Evolutionary conservation across 2,113 vertebrate species (phyloP).

Genomic region (Erinaceus europaeus): DNA sequence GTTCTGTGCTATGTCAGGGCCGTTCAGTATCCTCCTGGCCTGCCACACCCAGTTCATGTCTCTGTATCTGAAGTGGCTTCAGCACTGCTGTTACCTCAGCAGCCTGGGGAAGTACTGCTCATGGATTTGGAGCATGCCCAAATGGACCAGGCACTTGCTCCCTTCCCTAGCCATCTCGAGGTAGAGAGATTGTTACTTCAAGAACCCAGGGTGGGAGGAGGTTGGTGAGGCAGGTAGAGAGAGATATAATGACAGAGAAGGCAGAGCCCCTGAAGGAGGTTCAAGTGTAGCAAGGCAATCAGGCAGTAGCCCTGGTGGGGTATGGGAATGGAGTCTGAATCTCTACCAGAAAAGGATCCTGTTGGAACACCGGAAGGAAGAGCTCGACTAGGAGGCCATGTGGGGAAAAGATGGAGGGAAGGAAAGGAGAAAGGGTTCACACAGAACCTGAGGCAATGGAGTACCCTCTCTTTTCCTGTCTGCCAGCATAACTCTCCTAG

Average conservation of each 20-base stretch:
- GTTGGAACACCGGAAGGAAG: neutral
- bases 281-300: neutral
- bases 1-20: no score
- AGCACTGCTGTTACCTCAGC: no score
- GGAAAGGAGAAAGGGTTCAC: neutral
- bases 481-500: rapidly evolving
- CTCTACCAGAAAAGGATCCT: no score
- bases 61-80: no score
- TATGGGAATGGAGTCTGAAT: neutral
- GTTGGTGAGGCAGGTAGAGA: neutral
- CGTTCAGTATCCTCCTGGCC: no score
- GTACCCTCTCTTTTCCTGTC: no score
- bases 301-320: neutral
- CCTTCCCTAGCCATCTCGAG: no score
- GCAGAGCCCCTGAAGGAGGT: neutral
- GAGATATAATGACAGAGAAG: neutral
- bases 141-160: no score
- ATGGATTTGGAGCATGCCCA: no score
- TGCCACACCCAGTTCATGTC: no score
- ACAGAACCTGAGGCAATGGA: neutral
- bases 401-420: neutral
- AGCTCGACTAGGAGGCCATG: neutral
- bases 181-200: no score
- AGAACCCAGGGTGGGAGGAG: neutral
- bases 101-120: no score